Evolutionary conservation across 2,113 vertebrate genomes (phyloP).

Genomic region (Chlorodrepanis virens): DNA sequence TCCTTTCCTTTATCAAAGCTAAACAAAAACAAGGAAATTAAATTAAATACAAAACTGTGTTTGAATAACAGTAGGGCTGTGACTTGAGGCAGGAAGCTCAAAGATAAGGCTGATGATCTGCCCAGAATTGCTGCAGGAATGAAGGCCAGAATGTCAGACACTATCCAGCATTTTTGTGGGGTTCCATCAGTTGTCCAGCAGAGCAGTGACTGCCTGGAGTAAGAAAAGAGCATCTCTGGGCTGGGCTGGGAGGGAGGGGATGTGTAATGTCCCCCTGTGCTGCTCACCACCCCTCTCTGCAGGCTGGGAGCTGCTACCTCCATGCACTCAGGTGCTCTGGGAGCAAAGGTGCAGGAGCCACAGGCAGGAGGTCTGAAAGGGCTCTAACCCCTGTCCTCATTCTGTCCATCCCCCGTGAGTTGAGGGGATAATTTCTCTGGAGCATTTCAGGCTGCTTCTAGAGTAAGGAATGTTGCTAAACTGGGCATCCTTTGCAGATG

Average conservation of each 20-base stretch:
- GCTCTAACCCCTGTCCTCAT: background rate
- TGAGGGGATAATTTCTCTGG: background rate
- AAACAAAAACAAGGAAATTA: conserved; percentile 72
- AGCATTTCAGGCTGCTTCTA: background rate
- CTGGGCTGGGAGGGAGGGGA: background rate
- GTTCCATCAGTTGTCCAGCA: background rate
- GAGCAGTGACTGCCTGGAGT: background rate
- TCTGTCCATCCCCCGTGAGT: background rate
- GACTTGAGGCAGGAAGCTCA: conserved; percentile 61
- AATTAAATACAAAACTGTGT: conserved; percentile 53
- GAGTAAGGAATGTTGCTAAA: background rate
- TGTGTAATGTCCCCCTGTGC: background rate
- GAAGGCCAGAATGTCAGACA: background rate
- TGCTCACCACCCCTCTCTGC: background rate
- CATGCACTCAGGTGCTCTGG: background rate
- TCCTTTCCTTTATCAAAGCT: conserved; percentile 67
- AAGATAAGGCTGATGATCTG: conserved; percentile 59
- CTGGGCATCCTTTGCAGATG: background rate
- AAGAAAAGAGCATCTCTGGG: background rate
- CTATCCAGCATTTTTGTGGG: background rate
- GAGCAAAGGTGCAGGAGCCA: background rate
- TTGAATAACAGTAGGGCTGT: conserved; percentile 47
- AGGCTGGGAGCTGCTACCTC: background rate
- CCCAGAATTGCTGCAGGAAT: background rate
- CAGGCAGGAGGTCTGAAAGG: background rate